Evolutionary conservation across 2,888 invertebrate species (phyloP), one percentile per base, ranked within the genome.

Genomic region (Sphinx pinastri): DNA sequence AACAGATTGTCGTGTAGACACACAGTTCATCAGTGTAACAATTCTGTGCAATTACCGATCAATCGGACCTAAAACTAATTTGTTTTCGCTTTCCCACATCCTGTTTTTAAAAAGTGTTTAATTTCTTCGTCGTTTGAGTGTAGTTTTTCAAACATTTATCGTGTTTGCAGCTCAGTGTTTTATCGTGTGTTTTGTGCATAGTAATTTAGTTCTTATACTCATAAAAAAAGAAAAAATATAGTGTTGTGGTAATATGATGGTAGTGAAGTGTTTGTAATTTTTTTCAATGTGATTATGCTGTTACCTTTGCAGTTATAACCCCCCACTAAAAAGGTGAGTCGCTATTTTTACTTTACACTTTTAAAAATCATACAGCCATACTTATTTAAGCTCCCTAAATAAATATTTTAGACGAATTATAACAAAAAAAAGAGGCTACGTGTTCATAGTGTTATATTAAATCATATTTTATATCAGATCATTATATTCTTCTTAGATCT

Each of bases 41-140:
- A 76, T 74, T 75, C 69, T 72, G 68, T 25, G 69, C 72, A 75
- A 74, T 72, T 75, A 76, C 45, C 45, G 55, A 68, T 52, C 52
- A 70, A 72, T 73, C 68, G 69, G 75, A 76, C 69, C 69, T 70
- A 71, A 75, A 72, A 71, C 71, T 76, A 70, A 70, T 80, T 80
- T 86, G 84, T 88, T 88, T 85, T 84, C 78, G 72, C 71, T 79
- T 72, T 76, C 71, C 51, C 14, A 77, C 78, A 81, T 86, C 86
- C 85, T 86, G 86, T 84, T 83, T 84, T 79, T 76, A 73, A 76
- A 77, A 78, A 75, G 60, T 60, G 75, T 71, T 75, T 74, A 72
- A 77, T 79, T 82, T 78, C 77, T 74, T 74, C 76, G 79, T 71
- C 70, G 67, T 68, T 75, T 60, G 66, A 76, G 19, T 63, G 49